Evolutionary conservation across 2,888 invertebrate genomes (phyloP), one percentile per base, ranked within the genome.

Genomic region (Vannuccia rotundouncinata): DNA sequence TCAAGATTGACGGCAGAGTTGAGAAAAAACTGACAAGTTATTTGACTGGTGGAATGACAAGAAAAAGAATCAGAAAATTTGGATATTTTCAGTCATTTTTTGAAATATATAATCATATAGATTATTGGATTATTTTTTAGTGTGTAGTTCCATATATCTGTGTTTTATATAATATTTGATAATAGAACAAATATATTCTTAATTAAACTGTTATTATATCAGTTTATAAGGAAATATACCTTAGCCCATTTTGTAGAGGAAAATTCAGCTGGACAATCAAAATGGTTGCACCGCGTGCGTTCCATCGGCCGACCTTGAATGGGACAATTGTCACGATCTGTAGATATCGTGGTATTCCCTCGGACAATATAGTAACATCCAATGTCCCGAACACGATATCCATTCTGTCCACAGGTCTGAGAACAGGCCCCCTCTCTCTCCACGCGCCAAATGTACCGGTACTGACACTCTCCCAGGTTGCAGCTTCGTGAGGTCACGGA

Each of bases 381-480:
- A 5, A 77, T 17, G 5, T 77, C 76, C n/a, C 80, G 77, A 5
- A 27, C 31, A 1, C 29, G 79, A 27, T 25, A 30, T 2, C 80
- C 80, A 31, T 45, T 27, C 5, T 25, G 17, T 0, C 80, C 80
- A 27, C 80, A 80, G 25, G 80, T 80, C 59, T 80, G 80, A 25
- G 80, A 80, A 31, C 80, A 80, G 25, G 30, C 74, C n/a, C 76
- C 29, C 28, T 29, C 31, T 25, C 31, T 28, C n/a, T 30, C 29
- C 1, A 77, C 59, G 31, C 29, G 17, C 80, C 80, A 80, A 45
- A 75, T 2, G 59, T 80, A 77, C 2, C 30, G 29, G 17, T 78
- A 25, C 1, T 27, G 1, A 31, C 80, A 80, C 2, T 28, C 25
- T 10, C 80, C 80, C 1, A n/a, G 31, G 59, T 80, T 80, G 29